These are phyloP conservation scores for Aspidapion aeneum DNA, from an alignment of 2,888 invertebrate species.

Conservation along the genomic window DNA sequence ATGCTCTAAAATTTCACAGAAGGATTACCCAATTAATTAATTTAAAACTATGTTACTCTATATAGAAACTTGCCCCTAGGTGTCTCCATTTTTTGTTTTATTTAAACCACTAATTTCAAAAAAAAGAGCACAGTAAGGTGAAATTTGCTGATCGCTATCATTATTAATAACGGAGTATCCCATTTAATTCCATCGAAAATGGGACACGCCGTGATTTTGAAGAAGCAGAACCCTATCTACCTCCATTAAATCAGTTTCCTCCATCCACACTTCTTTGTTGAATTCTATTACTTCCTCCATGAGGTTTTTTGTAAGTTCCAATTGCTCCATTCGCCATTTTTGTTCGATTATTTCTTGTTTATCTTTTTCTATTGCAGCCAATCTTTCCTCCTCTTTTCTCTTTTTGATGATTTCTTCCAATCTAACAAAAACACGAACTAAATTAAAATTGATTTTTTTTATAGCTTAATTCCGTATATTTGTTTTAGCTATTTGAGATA, in stretches of 20 bases:
- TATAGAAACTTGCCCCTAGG: no score
- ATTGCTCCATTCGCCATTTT: slow-evolving; percentile 36
- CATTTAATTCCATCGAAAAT: no score
- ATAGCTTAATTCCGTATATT: no score
- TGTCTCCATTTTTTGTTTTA: slow-evolving; percentile 5
- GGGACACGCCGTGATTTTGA: no score
- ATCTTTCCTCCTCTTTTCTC: slow-evolving; percentile 36
- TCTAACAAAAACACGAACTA: slow-evolving; percentile 4
- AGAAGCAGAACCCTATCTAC: no score
- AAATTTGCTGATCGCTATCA: no score
- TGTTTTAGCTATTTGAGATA: no score
- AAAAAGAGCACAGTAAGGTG: no score
- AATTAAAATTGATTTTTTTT: no score
- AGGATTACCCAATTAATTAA: not conserved
- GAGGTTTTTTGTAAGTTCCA: slow-evolving; percentile 23
- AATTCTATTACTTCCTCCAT: slow-evolving; percentile 21
- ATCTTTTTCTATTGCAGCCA: slow-evolving; percentile 43
- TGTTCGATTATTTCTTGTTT: slow-evolving; percentile 39
- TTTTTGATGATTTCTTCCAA: slow-evolving; percentile 28
- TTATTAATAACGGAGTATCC: no score
- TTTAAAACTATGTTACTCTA: no score
- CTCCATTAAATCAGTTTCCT: slow-evolving; percentile 28
- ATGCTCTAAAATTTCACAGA: not conserved
- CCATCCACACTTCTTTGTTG: slow-evolving; percentile 18
- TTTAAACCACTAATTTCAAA: no score